Base-by-base conservation (phyloP, 2,888 invertebrate species). In the Scaptodrosophila latifasciaeformis region DNA sequence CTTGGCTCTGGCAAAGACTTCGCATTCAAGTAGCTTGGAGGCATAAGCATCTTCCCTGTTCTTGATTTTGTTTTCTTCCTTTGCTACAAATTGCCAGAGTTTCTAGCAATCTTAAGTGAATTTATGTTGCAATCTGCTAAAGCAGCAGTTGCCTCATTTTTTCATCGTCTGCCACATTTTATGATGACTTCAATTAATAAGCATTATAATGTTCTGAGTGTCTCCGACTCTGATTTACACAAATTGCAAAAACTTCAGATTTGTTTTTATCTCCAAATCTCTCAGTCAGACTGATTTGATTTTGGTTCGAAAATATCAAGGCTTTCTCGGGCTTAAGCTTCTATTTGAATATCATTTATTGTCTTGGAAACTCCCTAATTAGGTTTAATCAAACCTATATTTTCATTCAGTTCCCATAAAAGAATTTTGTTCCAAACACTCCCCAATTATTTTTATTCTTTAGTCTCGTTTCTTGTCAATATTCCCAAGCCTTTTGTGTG, bases 111-210 rank as follows among this genome's bases (percentile, higher is more conserved):
- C 76, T 74, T 67, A 68, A 74, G 65, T 75, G 77, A 68, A 77
- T 65, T 75, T 70, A 62, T 69, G 70, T 67, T 61, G 67, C 78
- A 76, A 74, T 72, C 77, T 62, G 70, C 10, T 46, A 48, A 40
- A 35, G 27, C 54, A 50, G 47, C 48, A 34, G 51, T 61, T 54
- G 62, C 55, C 51, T 48, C 55, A n/a, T 44, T 42, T 49, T 17
- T 27, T 44, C 50, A 39, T 24, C 40, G 48, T 27, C 47, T 51
- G 49, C 59, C 46, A 34, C 13, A 21, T 37, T 59, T 60, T 56
- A 54, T 72, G 72, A 77, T 69, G 77, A 69, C 67, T 77, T 69
- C 74, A 74, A 77, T 75, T 77, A 75, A 75, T 75, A 70, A 77
- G 67, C 51, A 62, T 63, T 67, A 62, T 51, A 17, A 55, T 55